Percentiles rank a stretch among this genome's conserved stretches.
Evolutionary conservation across 2,113 vertebrate genomes (phyloP).

Genomic region (Bambusicola thoracicus): DNA sequence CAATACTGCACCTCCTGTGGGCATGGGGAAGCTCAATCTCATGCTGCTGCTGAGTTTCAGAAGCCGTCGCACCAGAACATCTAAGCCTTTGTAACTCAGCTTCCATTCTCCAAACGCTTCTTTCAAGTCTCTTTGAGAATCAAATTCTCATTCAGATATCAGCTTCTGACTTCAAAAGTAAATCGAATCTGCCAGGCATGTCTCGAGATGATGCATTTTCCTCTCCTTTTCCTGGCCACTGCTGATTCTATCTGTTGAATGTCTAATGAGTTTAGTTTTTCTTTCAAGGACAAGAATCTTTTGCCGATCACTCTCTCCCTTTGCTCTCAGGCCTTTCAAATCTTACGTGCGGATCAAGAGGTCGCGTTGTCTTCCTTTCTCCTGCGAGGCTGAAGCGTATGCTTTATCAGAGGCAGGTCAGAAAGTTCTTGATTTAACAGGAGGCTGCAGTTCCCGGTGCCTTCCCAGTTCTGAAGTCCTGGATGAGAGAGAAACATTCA

Average conservation of each 20-base stretch:
- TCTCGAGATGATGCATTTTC: constrained; percentile 44
- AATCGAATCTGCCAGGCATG: constrained; percentile 26
- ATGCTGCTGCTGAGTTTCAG: constrained; percentile 51
- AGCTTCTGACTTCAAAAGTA: constrained; percentile 57
- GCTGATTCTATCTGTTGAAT: constrained; percentile 46
- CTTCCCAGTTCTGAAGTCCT: constrained; percentile 22
- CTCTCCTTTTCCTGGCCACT: constrained; percentile 6
- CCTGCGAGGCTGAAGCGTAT: background rate
- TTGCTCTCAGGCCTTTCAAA: constrained; percentile 9
- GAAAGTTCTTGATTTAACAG: constrained; percentile 46
- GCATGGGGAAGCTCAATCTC: constrained; percentile 22
- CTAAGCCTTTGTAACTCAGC: constrained; percentile 25
- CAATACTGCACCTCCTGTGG: constrained; percentile 45
- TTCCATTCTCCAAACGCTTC: background rate
- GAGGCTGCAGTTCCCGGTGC: constrained; percentile 43
- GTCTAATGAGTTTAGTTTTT: constrained; percentile 52
- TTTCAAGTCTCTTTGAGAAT: constrained; percentile 65
- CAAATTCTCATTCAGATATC: constrained; percentile 45
- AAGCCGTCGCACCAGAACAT: background rate
- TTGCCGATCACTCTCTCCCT: background rate
- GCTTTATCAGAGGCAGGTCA: constrained; percentile 18
- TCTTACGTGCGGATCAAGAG: background rate
- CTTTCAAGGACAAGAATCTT: constrained; percentile 40
- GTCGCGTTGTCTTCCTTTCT: background rate
- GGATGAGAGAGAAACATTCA: constrained; percentile 42